Evolutionary conservation across 2,113 vertebrate genomes (phyloP), one percentile per base, ranked within the genome.

Genomic region (Scolopax mira): DNA sequence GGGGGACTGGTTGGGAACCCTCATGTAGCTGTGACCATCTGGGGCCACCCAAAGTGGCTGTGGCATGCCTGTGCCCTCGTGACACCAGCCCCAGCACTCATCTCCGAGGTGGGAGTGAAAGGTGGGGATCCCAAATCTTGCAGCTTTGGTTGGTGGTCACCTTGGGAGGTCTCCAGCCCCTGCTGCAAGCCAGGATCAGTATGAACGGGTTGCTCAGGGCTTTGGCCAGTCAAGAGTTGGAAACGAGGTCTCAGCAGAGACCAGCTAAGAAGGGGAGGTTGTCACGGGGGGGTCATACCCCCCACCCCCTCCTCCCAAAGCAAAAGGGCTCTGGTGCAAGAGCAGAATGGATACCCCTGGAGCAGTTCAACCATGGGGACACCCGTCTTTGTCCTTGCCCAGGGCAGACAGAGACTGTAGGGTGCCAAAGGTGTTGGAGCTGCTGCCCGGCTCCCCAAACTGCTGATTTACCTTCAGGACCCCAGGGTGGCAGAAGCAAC

Each of bases 371-470:
- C 39, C 17, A 1, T 13, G 8, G 30, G 78, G n/a, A 21, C 22
- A 39, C 31, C 24, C 1, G 0, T 62, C 30, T 75, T 39, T 4
- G 1, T 79, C 60, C 66, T 69, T 41, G 18, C 19, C 62, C 6
- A 9, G 31, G 37, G 7, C 44, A 51, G 61, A 25, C 11, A 31
- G 27, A 39, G 65, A 25, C 13, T 2, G 1, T 17, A 41, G 42
- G 4, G 4, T 79, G n/a, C 57, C 55, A 41, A 49, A 66, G 15
- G n/a, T 17, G 30, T 31, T 48, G 2, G 4, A 80, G 54, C 42
- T 2, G 1, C 28, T 55, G 67, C 49, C 16, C 8, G 0, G 18
- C 25, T 44, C 41, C 48, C 17, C 41, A 22, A 8, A 51, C 19
- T 57, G 30, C 51, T 48, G 71, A 25, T 79, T 61, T 30, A 28